Conservation (phyloP, 2,888 invertebrate genomes). For the Aphelenchoides bicaudatus region DNA sequence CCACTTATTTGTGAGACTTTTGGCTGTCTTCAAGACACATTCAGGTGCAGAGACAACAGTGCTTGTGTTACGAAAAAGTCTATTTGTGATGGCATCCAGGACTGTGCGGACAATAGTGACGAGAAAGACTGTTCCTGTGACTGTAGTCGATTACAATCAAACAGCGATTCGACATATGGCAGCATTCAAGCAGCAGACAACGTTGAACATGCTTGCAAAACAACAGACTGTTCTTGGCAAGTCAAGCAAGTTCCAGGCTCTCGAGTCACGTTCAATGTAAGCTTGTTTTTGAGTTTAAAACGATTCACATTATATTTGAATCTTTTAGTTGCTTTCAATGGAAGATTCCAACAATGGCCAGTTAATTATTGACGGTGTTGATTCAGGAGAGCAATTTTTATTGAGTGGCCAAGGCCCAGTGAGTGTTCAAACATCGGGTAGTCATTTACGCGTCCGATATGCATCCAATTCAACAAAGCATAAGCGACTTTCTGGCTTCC, state of each 20-base stretch:
- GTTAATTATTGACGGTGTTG: constrained; percentile 18
- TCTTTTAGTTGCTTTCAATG: constrained; percentile 13
- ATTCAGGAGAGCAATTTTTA: constrained; percentile 26
- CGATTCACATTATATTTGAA: not conserved
- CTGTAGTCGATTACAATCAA: not conserved
- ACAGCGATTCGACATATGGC: constrained; percentile 16
- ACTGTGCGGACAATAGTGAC: constrained; percentile 45
- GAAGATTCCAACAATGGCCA: not conserved
- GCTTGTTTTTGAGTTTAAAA: not conserved
- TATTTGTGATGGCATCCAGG: constrained; percentile 39
- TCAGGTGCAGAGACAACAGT: constrained; percentile 45
- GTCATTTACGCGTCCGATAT: constrained; percentile 22
- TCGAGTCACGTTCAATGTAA: constrained; percentile 26
- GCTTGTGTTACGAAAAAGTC: constrained; percentile 41
- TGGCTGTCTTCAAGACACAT: constrained; percentile 42
- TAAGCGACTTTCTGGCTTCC: constrained; percentile 28
- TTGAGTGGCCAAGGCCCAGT: constrained; percentile 1
- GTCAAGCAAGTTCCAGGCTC: constrained; percentile 26
- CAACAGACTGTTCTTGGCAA: constrained; percentile 21
- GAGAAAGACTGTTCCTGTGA: constrained; percentile 30
- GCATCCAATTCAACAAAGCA: not conserved
- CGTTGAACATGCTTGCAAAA: not conserved
- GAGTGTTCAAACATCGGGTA: constrained; percentile 17
- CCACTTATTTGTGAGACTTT: constrained; percentile 49
- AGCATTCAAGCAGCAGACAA: constrained; percentile 12